Percentiles rank a stretch among this genome's conserved stretches.
phyloP scores from a whole-genome alignment of 2,888 invertebrate species.

The Matsumyia berberina region DNA sequence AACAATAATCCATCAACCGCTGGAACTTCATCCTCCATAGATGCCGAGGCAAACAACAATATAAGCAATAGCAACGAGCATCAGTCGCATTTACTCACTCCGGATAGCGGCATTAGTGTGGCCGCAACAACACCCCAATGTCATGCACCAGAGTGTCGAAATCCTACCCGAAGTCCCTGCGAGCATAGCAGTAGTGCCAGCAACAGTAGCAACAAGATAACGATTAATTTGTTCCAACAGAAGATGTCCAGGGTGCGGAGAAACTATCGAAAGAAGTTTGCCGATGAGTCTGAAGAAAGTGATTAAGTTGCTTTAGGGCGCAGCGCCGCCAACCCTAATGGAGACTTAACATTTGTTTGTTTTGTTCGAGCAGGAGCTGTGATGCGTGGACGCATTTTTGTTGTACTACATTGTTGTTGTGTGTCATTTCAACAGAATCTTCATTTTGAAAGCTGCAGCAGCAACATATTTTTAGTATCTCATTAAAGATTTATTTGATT shows the following conservation, averaged over 20 bases:
- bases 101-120: conserved; percentile 81
- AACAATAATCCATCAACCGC: conserved; percentile 59
- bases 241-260: conserved; percentile 87
- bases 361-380: conserved; percentile 68
- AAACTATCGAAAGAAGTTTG: conserved; percentile 87
- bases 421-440: conserved; percentile 35
- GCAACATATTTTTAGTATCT: conserved; percentile 27
- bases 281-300: conserved; percentile 88
- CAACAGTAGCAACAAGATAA: conserved; percentile 72
- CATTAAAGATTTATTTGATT: conserved; percentile 39
- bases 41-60: conserved; percentile 58
- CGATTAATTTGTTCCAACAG: conserved; percentile 82
- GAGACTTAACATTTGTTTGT: neutral
- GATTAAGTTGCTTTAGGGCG: conserved; percentile 82
- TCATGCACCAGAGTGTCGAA: conserved; percentile 65
- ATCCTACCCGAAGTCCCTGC: conserved; percentile 50
- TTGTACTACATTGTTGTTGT: conserved; percentile 45
- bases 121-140: conserved; percentile 77
- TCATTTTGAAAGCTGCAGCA: neutral
- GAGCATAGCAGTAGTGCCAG: conserved; percentile 65
- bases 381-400: conserved; percentile 68
- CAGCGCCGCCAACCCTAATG: neutral
- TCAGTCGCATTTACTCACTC: conserved; percentile 77
- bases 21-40: conserved; percentile 55
- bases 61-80: conserved; percentile 62